Percentiles rank a stretch among this genome's conserved stretches.
phyloP scores from a whole-genome alignment of 2,113 vertebrate genomes.

The Rattus rattus region DNA sequence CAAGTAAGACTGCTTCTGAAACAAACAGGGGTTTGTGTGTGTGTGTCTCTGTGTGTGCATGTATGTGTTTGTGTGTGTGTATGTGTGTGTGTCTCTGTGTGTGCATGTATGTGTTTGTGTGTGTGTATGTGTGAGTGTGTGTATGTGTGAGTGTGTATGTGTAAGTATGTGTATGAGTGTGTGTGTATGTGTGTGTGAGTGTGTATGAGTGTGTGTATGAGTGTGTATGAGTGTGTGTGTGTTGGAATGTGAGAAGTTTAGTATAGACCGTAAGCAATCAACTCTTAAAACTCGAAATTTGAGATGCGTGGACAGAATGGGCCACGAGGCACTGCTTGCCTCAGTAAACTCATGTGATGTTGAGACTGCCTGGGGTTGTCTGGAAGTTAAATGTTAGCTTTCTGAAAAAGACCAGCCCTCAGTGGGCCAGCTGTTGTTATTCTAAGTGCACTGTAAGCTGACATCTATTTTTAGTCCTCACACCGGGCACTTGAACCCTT shows the following conservation, averaged over 20 bases:
- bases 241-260: constrained; percentile 26
- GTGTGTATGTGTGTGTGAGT: not conserved
- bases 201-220: not conserved
- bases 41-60: not conserved
- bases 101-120: not conserved
- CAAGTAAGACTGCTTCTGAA: constrained; percentile 57
- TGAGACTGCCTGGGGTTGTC: not conserved
- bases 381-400: constrained; percentile 42
- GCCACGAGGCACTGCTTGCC: not conserved
- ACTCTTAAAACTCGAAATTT: not conserved
- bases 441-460: not conserved
- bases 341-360: not conserved
- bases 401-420: not conserved
- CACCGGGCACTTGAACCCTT: not conserved
- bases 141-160: not conserved
- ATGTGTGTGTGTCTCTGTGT: not conserved
- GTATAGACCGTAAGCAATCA: not conserved
- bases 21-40: constrained; percentile 38
- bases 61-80: too few species aligned
- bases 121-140: not conserved
- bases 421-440: not conserved
- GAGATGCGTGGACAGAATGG: not conserved
- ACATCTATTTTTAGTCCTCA: constrained; percentile 54
- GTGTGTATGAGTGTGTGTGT: not conserved
- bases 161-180: not conserved